Conservation (phyloP, 2,888 invertebrate species). For the Cryptocheilus praepositus region DNA sequence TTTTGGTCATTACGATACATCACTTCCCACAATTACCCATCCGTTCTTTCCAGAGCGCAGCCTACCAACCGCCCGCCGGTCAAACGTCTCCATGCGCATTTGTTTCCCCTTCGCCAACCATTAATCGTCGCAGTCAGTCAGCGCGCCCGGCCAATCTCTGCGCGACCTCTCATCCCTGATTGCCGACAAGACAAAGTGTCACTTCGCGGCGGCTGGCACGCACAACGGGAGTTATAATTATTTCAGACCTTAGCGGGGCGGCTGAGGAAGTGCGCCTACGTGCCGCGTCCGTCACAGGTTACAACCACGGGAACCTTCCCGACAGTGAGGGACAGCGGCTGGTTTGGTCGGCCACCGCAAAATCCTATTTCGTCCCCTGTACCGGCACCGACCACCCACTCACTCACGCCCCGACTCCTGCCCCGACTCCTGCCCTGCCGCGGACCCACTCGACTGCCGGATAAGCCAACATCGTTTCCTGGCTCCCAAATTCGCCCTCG, state of each 20-base stretch:
- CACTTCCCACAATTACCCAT: no score
- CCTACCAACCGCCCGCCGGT: no score
- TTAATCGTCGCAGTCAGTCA: constrained; percentile 2
- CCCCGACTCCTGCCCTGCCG: background rate
- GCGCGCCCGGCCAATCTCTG: no score
- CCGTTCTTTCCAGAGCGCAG: no score
- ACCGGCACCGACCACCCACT: constrained; percentile 1
- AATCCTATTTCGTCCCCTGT: constrained; percentile 52
- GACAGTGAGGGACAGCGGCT: constrained; percentile 54
- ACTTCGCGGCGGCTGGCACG: constrained; percentile 16
- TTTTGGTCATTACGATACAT: no score
- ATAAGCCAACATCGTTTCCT: constrained; percentile 46
- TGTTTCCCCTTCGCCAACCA: no score
- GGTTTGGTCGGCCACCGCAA: constrained; percentile 55
- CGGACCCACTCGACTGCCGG: background rate
- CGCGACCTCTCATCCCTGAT: background rate
- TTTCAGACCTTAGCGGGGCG: constrained; percentile 22
- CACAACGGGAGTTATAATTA: constrained; percentile 38
- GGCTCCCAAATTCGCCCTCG: constrained; percentile 12
- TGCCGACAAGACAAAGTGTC: constrained; percentile 15
- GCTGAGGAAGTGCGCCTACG: background rate
- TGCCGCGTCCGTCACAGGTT: constrained; percentile 40
- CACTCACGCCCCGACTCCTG: background rate
- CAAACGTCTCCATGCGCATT: background rate
- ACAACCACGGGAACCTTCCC: constrained; percentile 41